Base-by-base conservation (phyloP, 2,888 invertebrate species). In the Sylvicola cinctus region DNA sequence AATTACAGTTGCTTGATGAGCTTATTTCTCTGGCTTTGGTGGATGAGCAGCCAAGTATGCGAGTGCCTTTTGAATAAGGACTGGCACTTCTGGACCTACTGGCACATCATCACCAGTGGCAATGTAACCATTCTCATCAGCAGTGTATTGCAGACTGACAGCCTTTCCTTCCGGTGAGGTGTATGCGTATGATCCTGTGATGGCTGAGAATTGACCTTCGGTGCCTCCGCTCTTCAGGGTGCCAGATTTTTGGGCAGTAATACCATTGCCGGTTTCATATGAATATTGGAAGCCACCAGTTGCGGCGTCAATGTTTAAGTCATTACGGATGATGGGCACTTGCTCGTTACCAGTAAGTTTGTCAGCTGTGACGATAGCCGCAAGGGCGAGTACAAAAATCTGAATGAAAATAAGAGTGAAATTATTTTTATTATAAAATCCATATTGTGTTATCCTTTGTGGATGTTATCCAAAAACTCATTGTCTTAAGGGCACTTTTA, bases 41-140 rank as follows among this genome's bases (percentile, higher is more conserved):
- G 42, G 42, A 32, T 42, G 41, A 3, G 35, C 36, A n/a, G 34
- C 38, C 26, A 37, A 33, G 35, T 38, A 41, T 23, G 37, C 37
- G 14, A 42, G 17, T 11, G 38, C 16, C 4, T 40, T 36, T 3
- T 37, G 39, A 31, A 45, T 42, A n/a, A 27, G 27, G 16, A 40
- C 40, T 4, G 40, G 16, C 11, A 31, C 16, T 31, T 31, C 32
- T 32, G 32, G 32, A 4, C 28, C 34, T 6, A 28, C 47, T 31
- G 62, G 62, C 38, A 63, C 49, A 46, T 69, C 69, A 16, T 63
- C 63, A 8, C 68, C 68, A 33, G 49, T 51, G 1, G 68, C 61
- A 36, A 58, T 54, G 49, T 63, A 68, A 16, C 69, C 69, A 39
- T 70, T 67, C 46, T 70, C 70, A 43, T 70, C 70, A 27, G 71